Conservation (phyloP, 2,888 invertebrate species). For the Cataglyphis albicans region DNA sequence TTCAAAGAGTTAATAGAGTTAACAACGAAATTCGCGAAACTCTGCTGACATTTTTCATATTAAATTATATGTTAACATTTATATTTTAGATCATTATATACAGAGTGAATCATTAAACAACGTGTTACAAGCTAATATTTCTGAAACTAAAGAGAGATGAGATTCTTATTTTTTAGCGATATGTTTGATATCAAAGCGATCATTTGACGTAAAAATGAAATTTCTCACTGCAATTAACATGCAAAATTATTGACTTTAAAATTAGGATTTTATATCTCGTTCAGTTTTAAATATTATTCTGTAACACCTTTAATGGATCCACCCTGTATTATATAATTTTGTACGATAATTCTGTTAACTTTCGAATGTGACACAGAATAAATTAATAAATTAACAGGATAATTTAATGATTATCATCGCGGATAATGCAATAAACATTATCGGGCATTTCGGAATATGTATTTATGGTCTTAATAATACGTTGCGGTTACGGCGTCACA, state of each 20-base stretch:
- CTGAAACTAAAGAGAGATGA: too few species aligned
- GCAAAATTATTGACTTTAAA: too few species aligned
- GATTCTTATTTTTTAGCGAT: too few species aligned
- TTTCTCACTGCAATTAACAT: too few species aligned
- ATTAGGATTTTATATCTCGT: too few species aligned
- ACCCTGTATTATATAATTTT: background rate
- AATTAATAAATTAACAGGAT: background rate
- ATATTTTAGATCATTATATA: background rate
- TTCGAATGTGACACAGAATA: background rate
- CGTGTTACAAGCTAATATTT: too few species aligned
- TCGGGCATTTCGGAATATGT: background rate
- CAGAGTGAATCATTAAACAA: too few species aligned
- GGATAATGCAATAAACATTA: background rate
- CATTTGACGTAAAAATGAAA: too few species aligned
- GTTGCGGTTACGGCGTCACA: background rate
- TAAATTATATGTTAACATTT: background rate
- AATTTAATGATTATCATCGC: background rate
- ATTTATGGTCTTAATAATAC: background rate
- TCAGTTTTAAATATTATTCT: too few species aligned
- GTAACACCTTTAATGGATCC: too few species aligned
- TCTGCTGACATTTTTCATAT: constrained; percentile 9
- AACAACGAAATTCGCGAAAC: background rate
- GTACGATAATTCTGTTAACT: background rate
- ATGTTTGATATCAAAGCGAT: too few species aligned
- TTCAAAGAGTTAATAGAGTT: background rate